Base-by-base conservation (phyloP, 2,888 invertebrate genomes). In the Blastobasis lacticolella region DNA sequence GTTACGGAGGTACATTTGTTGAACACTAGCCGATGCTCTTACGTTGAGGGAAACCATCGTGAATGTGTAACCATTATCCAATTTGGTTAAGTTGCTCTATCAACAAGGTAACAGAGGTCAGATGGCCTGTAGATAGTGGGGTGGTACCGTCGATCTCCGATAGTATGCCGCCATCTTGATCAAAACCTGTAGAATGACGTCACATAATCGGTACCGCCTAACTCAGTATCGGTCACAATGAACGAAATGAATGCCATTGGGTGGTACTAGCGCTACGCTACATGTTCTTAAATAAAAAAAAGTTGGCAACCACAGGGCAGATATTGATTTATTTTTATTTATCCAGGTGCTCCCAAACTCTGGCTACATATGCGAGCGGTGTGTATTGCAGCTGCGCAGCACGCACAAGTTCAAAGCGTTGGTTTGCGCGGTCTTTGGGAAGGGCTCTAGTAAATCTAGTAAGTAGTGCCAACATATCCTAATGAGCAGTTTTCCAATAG, bases 291-390 rank as follows among this genome's bases (percentile, higher is more conserved):
- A 8, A 4, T 6, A 40, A 40, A 40, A 6, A n/a, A 5, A 42
- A n/a, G 42, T 8, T 42, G 7, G 10, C 10, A 10, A 42, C 10
- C 5, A 42, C 10, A 4, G 10, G 10, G 4, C n/a, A 42, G 9
- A 40, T 8, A 6, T 40, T 8, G 6, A 3, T 6, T 8, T 4
- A 37, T 37, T 37, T 46, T 37, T 46, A 49, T 37, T 43, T 49
- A 53, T 48, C 5, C 51, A 78, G 78, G 75, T 74, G 0, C 52
- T 64, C 0, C 59, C 67, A 6, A 38, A 64, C 0, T 69, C 75
- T n/a, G 61, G 69, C 38, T 59, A 73, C 67, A 72, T 79, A 7
- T 79, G 79, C 45, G 75, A 76, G 9, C 61, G 63, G 49, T 79
- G 78, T 10, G 60, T 74, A 0, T 62, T 64, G 0, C 71, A 75